phyloP scores from a whole-genome alignment of 2,888 invertebrate genomes.

The Ochlodes sylvanus region DNA sequence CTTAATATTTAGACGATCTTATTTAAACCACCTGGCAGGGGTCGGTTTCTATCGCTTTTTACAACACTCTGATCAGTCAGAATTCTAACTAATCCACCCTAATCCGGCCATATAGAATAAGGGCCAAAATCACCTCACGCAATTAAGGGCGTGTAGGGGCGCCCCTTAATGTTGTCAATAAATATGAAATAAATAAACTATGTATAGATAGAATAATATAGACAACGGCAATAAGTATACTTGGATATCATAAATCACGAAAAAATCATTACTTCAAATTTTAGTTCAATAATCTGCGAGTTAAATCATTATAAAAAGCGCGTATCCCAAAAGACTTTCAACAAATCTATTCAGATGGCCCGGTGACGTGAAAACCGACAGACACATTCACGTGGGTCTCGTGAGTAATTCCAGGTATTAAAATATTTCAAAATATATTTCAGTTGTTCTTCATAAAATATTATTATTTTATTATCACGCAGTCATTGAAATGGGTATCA shows the following conservation, averaged over 20 bases:
- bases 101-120: no score
- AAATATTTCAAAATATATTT: slow-evolving; percentile 2
- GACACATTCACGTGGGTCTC: neutral
- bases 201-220: no score
- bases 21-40: no score
- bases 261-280: slow-evolving; percentile 3
- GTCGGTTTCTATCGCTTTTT: no score
- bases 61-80: no score
- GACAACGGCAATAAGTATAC: neutral
- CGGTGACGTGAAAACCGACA: slow-evolving; percentile 9
- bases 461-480: slow-evolving; percentile 4
- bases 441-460: neutral
- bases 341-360: neutral
- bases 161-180: no score
- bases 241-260: slow-evolving; percentile 12
- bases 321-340: slow-evolving; percentile 8
- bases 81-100: no score
- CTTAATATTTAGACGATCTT: no score
- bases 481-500: neutral
- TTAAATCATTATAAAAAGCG: slow-evolving; percentile 3
- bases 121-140: no score
- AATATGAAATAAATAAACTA: no score
- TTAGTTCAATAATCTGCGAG: neutral
- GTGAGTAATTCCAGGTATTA: slow-evolving; percentile 10
- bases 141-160: no score